A percentile compares a stretch with the other conserved stretches of the same genome.
These are phyloP conservation scores for Halcyon leucocephala DNA, from an alignment of 2,797 vertebrate genomes.

Conservation along the genomic window DNA sequence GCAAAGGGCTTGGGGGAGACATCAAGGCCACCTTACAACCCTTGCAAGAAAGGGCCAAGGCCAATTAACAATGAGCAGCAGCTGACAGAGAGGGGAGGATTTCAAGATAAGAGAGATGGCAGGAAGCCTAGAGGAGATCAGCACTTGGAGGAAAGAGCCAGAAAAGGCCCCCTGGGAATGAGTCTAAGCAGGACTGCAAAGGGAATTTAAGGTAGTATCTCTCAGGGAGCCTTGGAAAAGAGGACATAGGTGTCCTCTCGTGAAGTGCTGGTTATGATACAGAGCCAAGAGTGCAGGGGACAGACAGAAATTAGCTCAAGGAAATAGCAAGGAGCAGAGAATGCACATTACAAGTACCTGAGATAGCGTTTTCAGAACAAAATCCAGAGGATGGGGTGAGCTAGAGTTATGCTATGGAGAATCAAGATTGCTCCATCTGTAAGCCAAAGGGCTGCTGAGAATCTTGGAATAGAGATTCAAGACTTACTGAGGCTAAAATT, in stretches of 20 bases:
- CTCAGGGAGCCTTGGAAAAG: neutral
- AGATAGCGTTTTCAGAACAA: neutral
- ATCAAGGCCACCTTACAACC: neutral
- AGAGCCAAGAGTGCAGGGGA: neutral
- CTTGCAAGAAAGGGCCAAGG: neutral
- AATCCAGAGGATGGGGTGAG: neutral
- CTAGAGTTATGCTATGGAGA: rapidly evolving
- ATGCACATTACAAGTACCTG: neutral
- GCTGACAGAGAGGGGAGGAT: slow-evolving; percentile 26
- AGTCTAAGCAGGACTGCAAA: neutral
- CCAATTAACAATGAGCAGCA: slow-evolving; percentile 15
- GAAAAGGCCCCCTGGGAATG: neutral
- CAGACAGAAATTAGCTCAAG: neutral
- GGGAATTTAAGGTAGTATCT: neutral
- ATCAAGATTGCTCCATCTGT: neutral
- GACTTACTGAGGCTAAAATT: neutral
- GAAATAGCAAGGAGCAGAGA: neutral
- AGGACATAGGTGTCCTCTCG: neutral
- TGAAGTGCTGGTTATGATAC: neutral
- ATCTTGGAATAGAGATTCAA: neutral
- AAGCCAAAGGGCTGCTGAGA: neutral
- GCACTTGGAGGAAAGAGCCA: neutral
- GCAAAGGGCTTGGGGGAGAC: neutral
- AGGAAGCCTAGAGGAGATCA: slow-evolving; percentile 18
- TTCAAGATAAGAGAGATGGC: slow-evolving; percentile 42